Evolutionary conservation across 2,113 vertebrate genomes (phyloP), one percentile per base, ranked within the genome.

Genomic region (Centrocercus urophasianus): DNA sequence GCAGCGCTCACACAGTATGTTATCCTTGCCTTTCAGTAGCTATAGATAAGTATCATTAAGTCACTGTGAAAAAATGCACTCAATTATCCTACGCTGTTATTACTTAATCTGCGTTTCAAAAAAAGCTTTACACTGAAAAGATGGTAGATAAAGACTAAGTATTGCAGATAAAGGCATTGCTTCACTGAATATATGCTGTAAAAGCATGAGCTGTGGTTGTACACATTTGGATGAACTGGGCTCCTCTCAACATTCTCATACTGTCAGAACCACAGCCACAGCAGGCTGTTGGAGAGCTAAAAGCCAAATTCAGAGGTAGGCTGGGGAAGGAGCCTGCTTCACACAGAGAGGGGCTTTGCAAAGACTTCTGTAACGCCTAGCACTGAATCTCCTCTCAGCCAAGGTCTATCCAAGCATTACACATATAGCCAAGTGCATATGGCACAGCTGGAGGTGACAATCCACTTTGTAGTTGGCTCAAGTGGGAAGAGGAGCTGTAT

Each of bases 81-180:
- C 79, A 87, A 96, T 97, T 97, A 97, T 96, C 93, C 88, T 85
- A 65, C 74, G 66, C 87, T 94, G 91, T 95, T 96, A 96, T 97
- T 97, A 96, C 96, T 96, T 97, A 97, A 97, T 97, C 97, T 96
- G 95, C 80, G 93, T 96, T 97, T 97, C 90, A 93, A 86, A 87
- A 90, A 95, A 89, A 95, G 94, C 93, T 93, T 95, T 73, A 93
- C 92, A 93, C 80, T 93, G 93, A 94, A 83, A 95, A 97, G 94
- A 96, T 96, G 93, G 81, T 92, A 97, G 96, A 96, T 94, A 96
- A 96, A 86, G 87, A 78, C 45, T 86, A 93, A 88, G 71, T 78
- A 64, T 91, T 88, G 92, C 79, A 95, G 95, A 95, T 96, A 96
- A 96, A 96, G 93, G 69, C 86, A 83, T 95, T 96, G 94, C 92